Evolutionary conservation across 2,113 vertebrate genomes (phyloP).

Genomic region (Camarhynchus parvulus): DNA sequence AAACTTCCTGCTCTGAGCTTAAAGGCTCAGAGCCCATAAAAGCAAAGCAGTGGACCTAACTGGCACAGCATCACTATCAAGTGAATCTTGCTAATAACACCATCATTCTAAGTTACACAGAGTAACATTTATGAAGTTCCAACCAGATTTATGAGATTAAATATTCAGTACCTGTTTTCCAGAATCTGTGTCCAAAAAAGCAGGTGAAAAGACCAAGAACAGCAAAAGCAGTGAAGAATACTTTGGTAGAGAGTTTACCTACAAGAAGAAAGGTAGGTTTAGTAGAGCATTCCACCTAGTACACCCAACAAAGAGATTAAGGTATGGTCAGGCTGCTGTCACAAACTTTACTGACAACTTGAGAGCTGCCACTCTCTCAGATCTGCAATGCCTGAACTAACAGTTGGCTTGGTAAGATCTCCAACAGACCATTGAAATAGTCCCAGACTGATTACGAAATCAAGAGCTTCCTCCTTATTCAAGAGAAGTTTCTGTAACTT

Average conservation of each 20-base stretch:
- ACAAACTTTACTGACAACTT: background rate
- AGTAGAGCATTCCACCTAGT: background rate
- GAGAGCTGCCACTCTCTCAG: background rate
- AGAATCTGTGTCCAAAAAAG: slow-evolving; percentile 92
- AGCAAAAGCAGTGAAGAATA: slow-evolving; percentile 87
- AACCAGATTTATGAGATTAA: background rate
- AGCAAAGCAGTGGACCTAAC: background rate
- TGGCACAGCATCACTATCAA: background rate
- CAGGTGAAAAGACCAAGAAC: slow-evolving; percentile 89
- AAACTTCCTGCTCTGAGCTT: background rate
- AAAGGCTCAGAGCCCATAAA: background rate
- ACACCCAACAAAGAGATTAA: background rate
- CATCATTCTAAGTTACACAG: background rate
- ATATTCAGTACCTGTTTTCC: slow-evolving; percentile 86
- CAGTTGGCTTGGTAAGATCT: background rate
- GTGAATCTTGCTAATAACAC: background rate
- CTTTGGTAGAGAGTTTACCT: slow-evolving; percentile 88
- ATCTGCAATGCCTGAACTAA: background rate
- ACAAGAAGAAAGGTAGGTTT: background rate
- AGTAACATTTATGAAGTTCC: background rate
- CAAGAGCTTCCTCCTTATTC: background rate
- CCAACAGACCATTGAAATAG: background rate
- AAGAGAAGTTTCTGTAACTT: background rate
- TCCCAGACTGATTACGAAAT: background rate
- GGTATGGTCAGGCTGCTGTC: background rate